Base-by-base conservation (phyloP, 2,888 invertebrate species). In the Rhaphigaster nebulosa region DNA sequence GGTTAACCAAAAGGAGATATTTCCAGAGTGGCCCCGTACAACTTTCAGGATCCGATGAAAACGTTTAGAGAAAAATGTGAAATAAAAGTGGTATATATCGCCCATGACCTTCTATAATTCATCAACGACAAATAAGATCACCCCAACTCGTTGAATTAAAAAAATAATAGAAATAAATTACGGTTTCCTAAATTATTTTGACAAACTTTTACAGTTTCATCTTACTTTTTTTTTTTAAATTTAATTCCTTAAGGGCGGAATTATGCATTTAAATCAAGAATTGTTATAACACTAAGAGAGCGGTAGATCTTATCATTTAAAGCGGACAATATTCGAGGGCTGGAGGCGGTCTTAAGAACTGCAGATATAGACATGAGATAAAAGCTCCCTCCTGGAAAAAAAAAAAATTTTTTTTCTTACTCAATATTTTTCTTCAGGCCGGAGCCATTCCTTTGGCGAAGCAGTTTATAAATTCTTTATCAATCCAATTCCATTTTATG, bases 391-490 rank as follows among this genome's bases (percentile, higher is more conserved):
- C 34, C 34, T 34, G 15, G 12, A 65, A 65, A 65, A 65, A 15
- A 65, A 23, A 60, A 60, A n/a, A 60, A n/a, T 10, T 10, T 10
- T 54, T 23, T n/a, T 29, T 29, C 29, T 34, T 65, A 65, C 65
- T 65, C 65, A 65, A 65, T 65, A 65, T 65, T 65, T 65, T 65
- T 65, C 18, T 18, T 3, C 13, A 8, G 29, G 65, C 65, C 0
- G 18, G 65, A 34, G 65, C 29, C 65, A 65, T 65, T 34, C 65
- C 29, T 65, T 65, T 65, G 65, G 65, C 29, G 18, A 29, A 65
- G 29, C 65, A 65, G 65, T 65, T 65, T 65, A 65, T 65, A 65
- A 65, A 65, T 65, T 65, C n/a, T 65, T 65, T 65, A 65, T 65
- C 65, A 29, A 65, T 65, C 29, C 65, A 65, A 65, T 65, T 65